Conservation (phyloP, 2,888 invertebrate species). For the Malthinus flaveolus region DNA sequence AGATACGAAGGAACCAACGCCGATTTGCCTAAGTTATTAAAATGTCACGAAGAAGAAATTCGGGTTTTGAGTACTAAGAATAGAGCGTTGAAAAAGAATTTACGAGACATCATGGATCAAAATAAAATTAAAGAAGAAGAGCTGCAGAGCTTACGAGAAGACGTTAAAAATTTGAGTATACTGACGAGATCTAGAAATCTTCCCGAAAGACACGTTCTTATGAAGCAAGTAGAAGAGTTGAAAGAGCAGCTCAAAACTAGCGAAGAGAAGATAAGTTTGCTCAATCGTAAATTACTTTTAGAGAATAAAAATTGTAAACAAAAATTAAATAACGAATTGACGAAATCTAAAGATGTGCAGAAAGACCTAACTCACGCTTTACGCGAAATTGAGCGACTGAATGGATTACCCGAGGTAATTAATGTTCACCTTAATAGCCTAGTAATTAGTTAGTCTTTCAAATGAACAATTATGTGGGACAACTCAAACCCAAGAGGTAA, state of each 20-base stretch:
- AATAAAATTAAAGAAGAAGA: constrained; percentile 73
- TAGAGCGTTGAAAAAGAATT: constrained; percentile 66
- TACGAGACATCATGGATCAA: constrained; percentile 65
- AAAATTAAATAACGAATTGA: constrained; percentile 69
- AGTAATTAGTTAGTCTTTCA: background rate
- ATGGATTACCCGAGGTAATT: constrained; percentile 63
- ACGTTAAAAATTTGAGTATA: constrained; percentile 70
- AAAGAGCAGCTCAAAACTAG: constrained; percentile 60
- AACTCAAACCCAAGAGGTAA: no score
- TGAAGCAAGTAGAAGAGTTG: constrained; percentile 63
- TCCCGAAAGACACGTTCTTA: constrained; percentile 73
- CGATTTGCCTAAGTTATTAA: constrained; percentile 74
- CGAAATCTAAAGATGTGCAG: constrained; percentile 71
- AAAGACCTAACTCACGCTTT: constrained; percentile 67
- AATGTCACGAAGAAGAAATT: constrained; percentile 78
- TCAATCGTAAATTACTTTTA: constrained; percentile 71
- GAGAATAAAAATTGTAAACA: constrained; percentile 76
- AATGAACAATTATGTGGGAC: no score
- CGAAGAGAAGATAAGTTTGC: constrained; percentile 65
- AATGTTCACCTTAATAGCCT: background rate
- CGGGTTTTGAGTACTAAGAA: constrained; percentile 70
- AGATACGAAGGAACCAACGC: constrained; percentile 78
- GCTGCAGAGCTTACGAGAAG: constrained; percentile 65
- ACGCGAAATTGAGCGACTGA: constrained; percentile 64
- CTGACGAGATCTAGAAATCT: constrained; percentile 75